Evolutionary conservation across 2,113 vertebrate genomes (phyloP), one percentile per base, ranked within the genome.

Genomic region (Carassius auratus): DNA sequence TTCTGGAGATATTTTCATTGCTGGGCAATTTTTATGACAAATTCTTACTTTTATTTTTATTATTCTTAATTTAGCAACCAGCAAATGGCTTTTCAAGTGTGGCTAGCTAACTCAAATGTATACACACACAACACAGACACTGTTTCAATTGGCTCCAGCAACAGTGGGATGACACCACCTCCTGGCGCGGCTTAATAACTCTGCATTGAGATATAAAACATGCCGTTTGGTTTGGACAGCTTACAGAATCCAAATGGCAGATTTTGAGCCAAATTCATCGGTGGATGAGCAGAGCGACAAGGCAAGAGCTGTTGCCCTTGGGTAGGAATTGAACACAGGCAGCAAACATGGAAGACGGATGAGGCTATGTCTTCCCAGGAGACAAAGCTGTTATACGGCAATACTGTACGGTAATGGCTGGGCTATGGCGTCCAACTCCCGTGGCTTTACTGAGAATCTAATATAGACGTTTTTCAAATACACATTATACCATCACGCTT

Each of bases 381-480:
- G 83, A 76, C 75, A 57, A 84, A 76, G 38, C 76, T 30, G 17
- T 78, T 83, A 59, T 36, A 73, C 48, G 52, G n/a, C 48, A 83
- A 14, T 85, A 83, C 48, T 45, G 61, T 85, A 76, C 5, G 17
- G 30, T 85, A 89, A 87, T 57, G 14, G 83, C 50, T 30, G 66
- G 64, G 55, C 89, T 73, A 82, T 88, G 26, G 75, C 68, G 87
- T 82, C 55, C 26, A 23, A 33, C 69, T 86, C 42, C 21, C 12
- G 82, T 85, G 82, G 78, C 86, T 83, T 83, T 68, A 68, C 55
- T 79, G 73, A 84, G 55, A 88, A 85, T 69, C 55, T 82, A 85
- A 86, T 83, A 86, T 26, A n/a, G 30, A 62, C 8, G 14, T 66
- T 79, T 36, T 23, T 23, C 17, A 30, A 23, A 86, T 45, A 71